Evolutionary conservation across 2,797 vertebrate genomes (phyloP), one percentile per base, ranked within the genome.

Genomic region (Macrochelys suwanniensis): DNA sequence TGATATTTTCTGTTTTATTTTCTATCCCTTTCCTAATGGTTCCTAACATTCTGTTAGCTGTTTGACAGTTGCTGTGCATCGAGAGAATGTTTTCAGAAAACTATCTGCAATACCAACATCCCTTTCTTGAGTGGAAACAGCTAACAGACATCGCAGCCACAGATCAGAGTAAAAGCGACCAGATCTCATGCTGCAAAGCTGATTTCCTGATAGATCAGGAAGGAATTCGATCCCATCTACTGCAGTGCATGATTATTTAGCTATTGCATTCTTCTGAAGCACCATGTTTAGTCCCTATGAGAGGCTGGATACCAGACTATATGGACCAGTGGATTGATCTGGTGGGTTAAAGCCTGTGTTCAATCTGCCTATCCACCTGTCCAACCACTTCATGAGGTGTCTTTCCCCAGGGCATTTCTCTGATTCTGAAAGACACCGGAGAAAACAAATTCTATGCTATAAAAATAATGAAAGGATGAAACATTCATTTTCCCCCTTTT

Each of bases 401-500:
- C 50, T 15, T 12, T n/a, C 89, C 33, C 31, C 6, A 0, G 4
- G 56, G 57, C 50, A 3, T 19, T 6, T 0, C 0, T 56, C 82
- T 45, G 11, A 87, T 54, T 68, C 51, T 28, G 65, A 79, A 47
- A 0, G 28, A 33, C 0, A 1, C 17, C 51, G 71, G 10, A 61
- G 51, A 84, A 56, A 33, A 59, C 76, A 19, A 3, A 37, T 74
- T 74, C 42, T 74, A 15, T 10, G 5, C 5, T 13, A 23, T 17
- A 15, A 79, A 11, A 80, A 37, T 23, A 37, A 23, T 23, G 53
- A 33, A 3, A 37, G n/a, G 81, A 56, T 26, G 84, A 91, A 91
- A 1, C 11, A 12, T 31, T 15, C 26, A 0, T 0, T 61, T 84
- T 84, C 50, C 23, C n/a, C 59, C 76, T 61, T 71, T 33, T 77